These are phyloP conservation scores for Agraylea sexmaculata DNA, from an alignment of 1,140 invertebrate species.

Conservation along the genomic window DNA sequence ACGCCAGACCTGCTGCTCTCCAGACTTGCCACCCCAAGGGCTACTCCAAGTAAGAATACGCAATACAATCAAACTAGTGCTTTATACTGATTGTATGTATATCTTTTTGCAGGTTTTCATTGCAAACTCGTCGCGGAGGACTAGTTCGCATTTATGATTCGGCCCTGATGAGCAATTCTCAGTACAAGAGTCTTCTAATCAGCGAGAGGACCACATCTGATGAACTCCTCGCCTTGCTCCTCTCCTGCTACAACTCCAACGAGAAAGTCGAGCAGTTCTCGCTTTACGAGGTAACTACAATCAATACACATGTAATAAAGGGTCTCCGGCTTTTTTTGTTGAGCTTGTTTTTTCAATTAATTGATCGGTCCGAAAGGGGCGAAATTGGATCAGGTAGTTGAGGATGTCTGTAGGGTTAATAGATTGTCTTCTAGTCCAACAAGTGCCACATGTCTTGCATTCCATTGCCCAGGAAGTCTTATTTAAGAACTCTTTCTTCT, in stretches of 20 bases:
- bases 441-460: too few species aligned
- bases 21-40: conserved; percentile 85
- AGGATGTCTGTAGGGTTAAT: too few species aligned
- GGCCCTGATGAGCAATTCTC: conserved; percentile 77
- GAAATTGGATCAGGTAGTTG: too few species aligned
- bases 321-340: too few species aligned
- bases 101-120: conserved; percentile 64
- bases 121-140: conserved; percentile 73
- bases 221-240: conserved; percentile 72
- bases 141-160: conserved; percentile 85
- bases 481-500: too few species aligned
- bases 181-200: conserved; percentile 84
- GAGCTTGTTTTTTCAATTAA: too few species aligned
- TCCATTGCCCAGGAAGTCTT: too few species aligned
- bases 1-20: conserved; percentile 73
- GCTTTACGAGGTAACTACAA: conserved; percentile 66
- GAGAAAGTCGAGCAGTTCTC: conserved; percentile 78
- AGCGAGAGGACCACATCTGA: conserved; percentile 83
- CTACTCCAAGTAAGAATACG: conserved; percentile 64
- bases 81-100: conserved; percentile 5
- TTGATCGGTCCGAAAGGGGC: too few species aligned
- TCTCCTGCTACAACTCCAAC: conserved; percentile 73
- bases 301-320: too few species aligned
- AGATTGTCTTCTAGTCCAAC: too few species aligned
- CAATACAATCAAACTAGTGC: conserved; percentile 6